Evolutionary conservation across 2,797 vertebrate species (phyloP).

Genomic region (Gobionotothen gibberifrons): DNA sequence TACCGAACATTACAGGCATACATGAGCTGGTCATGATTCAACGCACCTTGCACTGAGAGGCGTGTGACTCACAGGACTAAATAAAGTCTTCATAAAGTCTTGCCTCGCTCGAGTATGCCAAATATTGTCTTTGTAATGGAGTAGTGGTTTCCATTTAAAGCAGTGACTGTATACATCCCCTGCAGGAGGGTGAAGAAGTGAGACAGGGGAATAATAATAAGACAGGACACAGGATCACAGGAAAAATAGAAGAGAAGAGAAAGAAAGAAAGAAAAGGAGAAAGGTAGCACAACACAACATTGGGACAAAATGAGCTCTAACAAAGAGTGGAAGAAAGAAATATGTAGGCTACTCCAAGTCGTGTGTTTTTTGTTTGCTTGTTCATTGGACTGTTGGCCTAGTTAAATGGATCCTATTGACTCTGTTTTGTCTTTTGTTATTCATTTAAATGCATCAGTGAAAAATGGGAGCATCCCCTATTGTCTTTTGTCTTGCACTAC

Average conservation of each 20-base stretch:
- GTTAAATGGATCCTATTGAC: no score
- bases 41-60: slow-evolving; percentile 30
- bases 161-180: background rate
- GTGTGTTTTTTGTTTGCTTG: no score
- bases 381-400: no score
- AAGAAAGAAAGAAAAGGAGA: background rate
- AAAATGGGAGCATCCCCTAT: no score
- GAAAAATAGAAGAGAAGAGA: background rate
- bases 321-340: no score
- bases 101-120: slow-evolving; percentile 15
- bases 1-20: slow-evolving; percentile 52
- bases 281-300: background rate
- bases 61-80: slow-evolving; percentile 47
- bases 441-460: no score
- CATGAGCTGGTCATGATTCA: slow-evolving; percentile 3
- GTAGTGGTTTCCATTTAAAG: slow-evolving; percentile 4
- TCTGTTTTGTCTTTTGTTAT: no score
- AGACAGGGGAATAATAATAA: background rate
- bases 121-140: slow-evolving; percentile 16
- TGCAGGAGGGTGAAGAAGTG: background rate
- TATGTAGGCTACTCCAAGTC: no score
- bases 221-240: background rate
- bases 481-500: no score
- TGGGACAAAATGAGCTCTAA: background rate
- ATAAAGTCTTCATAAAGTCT: slow-evolving; percentile 33